Percentiles rank a stretch among this genome's conserved stretches.
phyloP scores from a whole-genome alignment of 2,888 invertebrate species.

The Agrilus mali region DNA sequence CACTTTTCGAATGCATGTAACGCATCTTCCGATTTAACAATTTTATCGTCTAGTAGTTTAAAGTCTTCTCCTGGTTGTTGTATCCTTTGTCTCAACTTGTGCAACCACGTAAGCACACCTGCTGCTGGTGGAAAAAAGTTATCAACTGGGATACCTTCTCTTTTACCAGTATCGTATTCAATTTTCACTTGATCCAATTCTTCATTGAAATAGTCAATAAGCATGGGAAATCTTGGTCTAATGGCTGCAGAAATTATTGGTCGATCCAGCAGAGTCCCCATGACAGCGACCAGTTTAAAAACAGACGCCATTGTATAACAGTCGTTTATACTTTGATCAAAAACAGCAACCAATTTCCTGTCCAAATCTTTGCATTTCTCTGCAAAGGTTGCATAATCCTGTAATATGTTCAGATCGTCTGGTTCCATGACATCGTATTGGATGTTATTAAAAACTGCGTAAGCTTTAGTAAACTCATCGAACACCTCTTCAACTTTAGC shows the following conservation, averaged over 20 bases:
- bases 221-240: conserved; percentile 47
- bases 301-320: conserved; percentile 52
- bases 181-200: conserved; percentile 55
- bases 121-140: conserved; percentile 63
- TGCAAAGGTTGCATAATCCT: conserved; percentile 51
- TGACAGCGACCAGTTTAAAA: conserved; percentile 41
- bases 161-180: conserved; percentile 45
- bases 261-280: conserved; percentile 59
- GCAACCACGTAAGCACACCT: conserved; percentile 55
- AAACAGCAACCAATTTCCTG: conserved; percentile 62
- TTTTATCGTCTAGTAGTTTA: conserved; percentile 52
- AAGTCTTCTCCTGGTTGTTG: conserved; percentile 47
- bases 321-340: conserved; percentile 71
- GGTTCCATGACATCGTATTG: conserved; percentile 66
- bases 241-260: conserved; percentile 62
- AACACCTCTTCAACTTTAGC: conserved; percentile 26
- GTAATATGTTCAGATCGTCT: conserved; percentile 49
- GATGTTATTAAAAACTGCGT: conserved; percentile 38
- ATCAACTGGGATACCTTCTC: conserved; percentile 43
- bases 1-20: conserved; percentile 44
- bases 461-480: conserved; percentile 30
- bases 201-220: conserved; percentile 51
- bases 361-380: conserved; percentile 58
- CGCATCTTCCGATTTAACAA: conserved; percentile 40
- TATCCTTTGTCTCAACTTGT: conserved; percentile 50